Base-by-base conservation (phyloP, 2,797 vertebrate species). In the Kryptopterus vitreolus region DNA sequence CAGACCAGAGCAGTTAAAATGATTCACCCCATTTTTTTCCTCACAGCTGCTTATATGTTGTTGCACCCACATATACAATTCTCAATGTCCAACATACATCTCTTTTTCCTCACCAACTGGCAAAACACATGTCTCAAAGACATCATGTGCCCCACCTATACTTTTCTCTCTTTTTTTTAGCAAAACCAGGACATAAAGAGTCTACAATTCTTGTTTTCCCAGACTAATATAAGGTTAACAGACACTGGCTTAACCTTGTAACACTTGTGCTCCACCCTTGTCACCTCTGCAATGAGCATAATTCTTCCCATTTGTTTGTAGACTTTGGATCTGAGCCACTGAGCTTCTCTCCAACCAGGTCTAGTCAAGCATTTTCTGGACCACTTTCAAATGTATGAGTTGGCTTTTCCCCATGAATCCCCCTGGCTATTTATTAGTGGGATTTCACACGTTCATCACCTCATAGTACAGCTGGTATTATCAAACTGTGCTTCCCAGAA, bases 1-100 rank as follows among this genome's bases (percentile, higher is more conserved):
- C 38, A 43, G 8, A 10, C 38, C 9, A 24, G 33, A 38, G 13
- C 33, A 43, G 71, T 73, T 58, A 38, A 73, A 73, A 58, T 58
- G 71, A 58, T 58, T 73, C 53, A 58, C 53, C 22, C 22, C n/a
- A 38, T 73, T 73, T 57, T 26, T 50, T 70, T 71, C 22, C 31
- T 33, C 69, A 71, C 18, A 52, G 12, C 7, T 31, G 26, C 26
- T 52, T 70, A 35, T 22, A n/a, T 22, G 15, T 2, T 26, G 63
- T 43, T 43, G 11, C 10, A 24, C 65, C 38, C 2, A 7, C 12
- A 16, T 46, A 69, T 46, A 50, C 13, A 3, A 50, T 50, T 50
- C 24, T 50, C 46, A 29, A 69, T 50, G 18, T 43, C 7, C 24
- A 9, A 9, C 26, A 29, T 6, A 18, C 46, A 20, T 12, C 7